These are phyloP conservation scores for Agriotes lineatus DNA, from an alignment of 2,888 invertebrate species.

Conservation along the genomic window DNA sequence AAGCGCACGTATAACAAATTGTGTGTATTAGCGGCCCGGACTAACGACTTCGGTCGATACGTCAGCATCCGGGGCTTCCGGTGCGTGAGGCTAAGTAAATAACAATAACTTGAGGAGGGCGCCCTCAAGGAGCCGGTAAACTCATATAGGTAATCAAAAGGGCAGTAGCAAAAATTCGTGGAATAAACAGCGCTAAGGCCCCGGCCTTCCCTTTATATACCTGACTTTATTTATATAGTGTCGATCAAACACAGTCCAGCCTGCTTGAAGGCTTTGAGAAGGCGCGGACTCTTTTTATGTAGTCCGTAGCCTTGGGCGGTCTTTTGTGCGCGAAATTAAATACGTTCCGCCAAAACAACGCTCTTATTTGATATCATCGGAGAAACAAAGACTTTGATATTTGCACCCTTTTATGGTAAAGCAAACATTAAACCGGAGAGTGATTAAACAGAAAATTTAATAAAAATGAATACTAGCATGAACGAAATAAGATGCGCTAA, in stretches of 20 bases:
- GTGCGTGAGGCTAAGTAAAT: slow-evolving; percentile 55
- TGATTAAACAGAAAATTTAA: too few species aligned
- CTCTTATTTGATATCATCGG: too few species aligned
- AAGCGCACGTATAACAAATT: slow-evolving; percentile 45
- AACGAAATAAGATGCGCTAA: too few species aligned
- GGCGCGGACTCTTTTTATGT: too few species aligned
- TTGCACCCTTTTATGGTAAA: too few species aligned
- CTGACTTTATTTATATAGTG: neutral
- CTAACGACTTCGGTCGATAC: slow-evolving; percentile 50
- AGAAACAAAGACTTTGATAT: too few species aligned
- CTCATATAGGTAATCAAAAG: slow-evolving; percentile 37
- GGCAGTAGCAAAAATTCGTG: slow-evolving; percentile 24
- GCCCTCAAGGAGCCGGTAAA: slow-evolving; percentile 31
- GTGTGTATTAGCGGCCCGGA: slow-evolving; percentile 39
- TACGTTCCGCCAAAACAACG: too few species aligned
- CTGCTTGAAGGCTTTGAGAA: too few species aligned
- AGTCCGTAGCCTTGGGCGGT: too few species aligned
- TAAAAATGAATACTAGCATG: too few species aligned
- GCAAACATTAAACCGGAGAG: too few species aligned
- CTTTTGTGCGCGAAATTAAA: too few species aligned
- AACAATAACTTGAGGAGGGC: slow-evolving; percentile 53
- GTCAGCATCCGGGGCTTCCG: slow-evolving; percentile 51
- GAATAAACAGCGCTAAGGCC: slow-evolving; percentile 22
- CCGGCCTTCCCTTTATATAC: neutral
- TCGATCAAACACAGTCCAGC: slow-evolving; percentile 3